Percentiles rank a stretch among this genome's conserved stretches.
These are phyloP conservation scores for Adelosebastes latens DNA, from an alignment of 2,797 vertebrate genomes.

Conservation along the genomic window DNA sequence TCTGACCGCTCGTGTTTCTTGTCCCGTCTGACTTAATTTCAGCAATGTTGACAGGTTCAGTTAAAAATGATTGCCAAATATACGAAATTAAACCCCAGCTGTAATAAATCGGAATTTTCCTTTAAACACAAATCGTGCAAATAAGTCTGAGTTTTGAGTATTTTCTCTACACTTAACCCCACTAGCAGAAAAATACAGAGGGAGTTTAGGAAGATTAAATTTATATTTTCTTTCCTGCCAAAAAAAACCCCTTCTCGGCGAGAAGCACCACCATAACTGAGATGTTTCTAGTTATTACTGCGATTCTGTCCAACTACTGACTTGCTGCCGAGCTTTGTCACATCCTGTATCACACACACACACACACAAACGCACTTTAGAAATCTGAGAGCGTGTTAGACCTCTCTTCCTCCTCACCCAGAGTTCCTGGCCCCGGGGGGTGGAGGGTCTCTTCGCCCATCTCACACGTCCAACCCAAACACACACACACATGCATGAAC, in stretches of 20 bases:
- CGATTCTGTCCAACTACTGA: conserved; percentile 16
- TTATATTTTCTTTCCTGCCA: conserved; percentile 40
- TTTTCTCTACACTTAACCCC: conserved; percentile 47
- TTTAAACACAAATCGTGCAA: background rate
- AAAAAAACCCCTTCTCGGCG: background rate
- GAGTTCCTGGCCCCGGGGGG: conserved; percentile 78
- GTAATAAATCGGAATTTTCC: background rate
- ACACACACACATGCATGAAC: conserved; percentile 23
- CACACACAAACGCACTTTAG: conserved; percentile 41
- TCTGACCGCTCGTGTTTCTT: background rate
- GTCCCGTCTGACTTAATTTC: background rate
- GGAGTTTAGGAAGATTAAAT: conserved; percentile 11
- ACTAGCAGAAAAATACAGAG: conserved; percentile 10
- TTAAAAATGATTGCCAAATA: background rate
- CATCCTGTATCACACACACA: conserved; percentile 50
- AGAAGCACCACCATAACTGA: conserved; percentile 26
- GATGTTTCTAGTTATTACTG: conserved; percentile 32
- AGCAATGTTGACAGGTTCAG: background rate
- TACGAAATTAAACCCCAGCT: background rate
- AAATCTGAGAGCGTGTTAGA: conserved; percentile 76
- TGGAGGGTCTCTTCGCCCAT: conserved; percentile 71
- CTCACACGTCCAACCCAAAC: conserved; percentile 81
- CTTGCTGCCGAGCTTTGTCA: conserved; percentile 44
- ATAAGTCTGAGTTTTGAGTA: conserved; percentile 1
- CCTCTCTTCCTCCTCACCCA: conserved; percentile 73